Percentiles rank a stretch among this genome's conserved stretches.
Evolutionary conservation across 35 echinoderm and acorn worm genomes (phyloP).

Genomic region (Patiria miniata): DNA sequence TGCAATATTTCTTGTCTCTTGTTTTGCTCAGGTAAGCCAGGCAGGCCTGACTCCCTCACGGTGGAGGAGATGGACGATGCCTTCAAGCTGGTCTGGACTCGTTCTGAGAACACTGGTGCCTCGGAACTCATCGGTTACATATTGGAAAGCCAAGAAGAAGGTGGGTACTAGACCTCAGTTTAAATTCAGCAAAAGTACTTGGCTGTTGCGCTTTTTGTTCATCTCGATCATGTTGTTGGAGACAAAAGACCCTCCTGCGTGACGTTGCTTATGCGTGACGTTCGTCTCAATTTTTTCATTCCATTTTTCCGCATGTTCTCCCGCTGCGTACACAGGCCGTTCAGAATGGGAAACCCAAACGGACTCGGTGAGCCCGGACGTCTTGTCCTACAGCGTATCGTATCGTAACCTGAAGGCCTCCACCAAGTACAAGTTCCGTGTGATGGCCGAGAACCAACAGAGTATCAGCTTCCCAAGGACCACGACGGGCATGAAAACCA

Average conservation of each 20-base stretch:
- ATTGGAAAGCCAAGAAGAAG: conserved; percentile 70
- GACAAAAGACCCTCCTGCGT: too few relatives aligned
- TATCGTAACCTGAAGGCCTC: conserved; percentile 49
- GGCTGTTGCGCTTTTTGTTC: not conserved
- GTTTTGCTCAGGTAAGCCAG: conserved; percentile 62
- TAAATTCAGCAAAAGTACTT: not conserved
- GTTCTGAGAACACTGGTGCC: conserved; percentile 36
- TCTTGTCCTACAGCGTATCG: conserved; percentile 34
- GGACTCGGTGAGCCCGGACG: conserved; percentile 45
- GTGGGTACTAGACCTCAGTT: conserved; percentile 16
- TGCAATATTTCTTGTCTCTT: too few relatives aligned
- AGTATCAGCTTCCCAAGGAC: conserved; percentile 67
- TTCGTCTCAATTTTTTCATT: too few relatives aligned
- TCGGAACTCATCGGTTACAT: conserved; percentile 68
- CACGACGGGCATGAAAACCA: conserved; percentile 3
- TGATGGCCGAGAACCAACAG: conserved; percentile 78
- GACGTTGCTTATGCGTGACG: too few relatives aligned
- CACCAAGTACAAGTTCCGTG: conserved; percentile 69
- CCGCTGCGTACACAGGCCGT: conserved; percentile 35
- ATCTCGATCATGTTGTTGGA: not conserved
- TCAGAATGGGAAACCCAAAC: conserved; percentile 59
- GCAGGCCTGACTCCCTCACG: conserved; percentile 26
- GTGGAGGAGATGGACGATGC: not conserved
- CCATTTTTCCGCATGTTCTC: not conserved
- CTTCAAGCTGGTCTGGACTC: conserved; percentile 57